phyloP scores from a whole-genome alignment of 2,888 invertebrate species.

The Agapostemon virescens region DNA sequence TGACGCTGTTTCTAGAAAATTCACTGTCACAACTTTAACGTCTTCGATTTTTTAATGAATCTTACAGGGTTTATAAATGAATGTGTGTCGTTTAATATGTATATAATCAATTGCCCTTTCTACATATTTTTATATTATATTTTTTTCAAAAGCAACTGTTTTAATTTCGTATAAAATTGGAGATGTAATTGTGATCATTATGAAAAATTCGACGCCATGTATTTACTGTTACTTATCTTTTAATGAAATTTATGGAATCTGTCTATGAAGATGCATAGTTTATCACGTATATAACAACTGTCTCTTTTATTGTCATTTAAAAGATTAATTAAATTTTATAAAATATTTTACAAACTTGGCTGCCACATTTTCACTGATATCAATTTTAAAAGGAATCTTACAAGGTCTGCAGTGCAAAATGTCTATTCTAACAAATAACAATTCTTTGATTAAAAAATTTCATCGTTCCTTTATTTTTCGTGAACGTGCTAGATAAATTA shows the following conservation, averaged over 20 bases:
- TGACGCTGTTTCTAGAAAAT: slow-evolving; percentile 1
- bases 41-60: not conserved
- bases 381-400: not conserved
- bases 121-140: no score
- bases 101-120: not conserved
- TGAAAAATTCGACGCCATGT: not conserved
- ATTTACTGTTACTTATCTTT: not conserved
- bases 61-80: slow-evolving; percentile 5
- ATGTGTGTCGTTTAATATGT: not conserved
- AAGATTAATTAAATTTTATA: no score
- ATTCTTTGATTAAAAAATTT: not conserved
- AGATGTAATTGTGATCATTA: not conserved
- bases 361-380: not conserved
- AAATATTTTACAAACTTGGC: not conserved
- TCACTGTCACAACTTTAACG: slow-evolving; percentile 4
- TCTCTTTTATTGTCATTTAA: not conserved
- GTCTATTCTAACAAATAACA: no score
- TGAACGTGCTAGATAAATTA: not conserved
- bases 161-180: not conserved
- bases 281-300: not conserved
- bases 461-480: not conserved
- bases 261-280: not conserved
- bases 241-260: not conserved
- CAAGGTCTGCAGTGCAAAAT: not conserved
- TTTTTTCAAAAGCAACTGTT: not conserved